Base-by-base conservation (phyloP, 2,797 vertebrate genomes). In the Rousettus madagascariensis region DNA sequence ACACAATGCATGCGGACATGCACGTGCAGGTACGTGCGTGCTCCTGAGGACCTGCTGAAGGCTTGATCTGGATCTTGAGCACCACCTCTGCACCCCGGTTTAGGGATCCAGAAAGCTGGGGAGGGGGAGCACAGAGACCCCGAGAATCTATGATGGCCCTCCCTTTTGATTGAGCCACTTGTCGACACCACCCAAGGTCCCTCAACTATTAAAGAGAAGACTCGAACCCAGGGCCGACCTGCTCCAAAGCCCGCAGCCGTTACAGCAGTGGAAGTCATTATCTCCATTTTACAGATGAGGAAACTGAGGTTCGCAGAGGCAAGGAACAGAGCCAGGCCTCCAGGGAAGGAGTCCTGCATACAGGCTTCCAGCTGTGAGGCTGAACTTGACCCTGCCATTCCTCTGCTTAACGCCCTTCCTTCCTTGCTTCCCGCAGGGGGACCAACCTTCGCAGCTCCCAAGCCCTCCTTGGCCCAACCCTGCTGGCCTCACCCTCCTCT, bases 1-100 rank as follows among this genome's bases (percentile, higher is more conserved):
- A 16, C n/a, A 13, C 24, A 8, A 0, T 0, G 5, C n/a, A 38
- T 1, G 22, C 38, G 7, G 3, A 46, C 43, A 46, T 5, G 24
- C 0, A 2, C 3, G 1, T n/a, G 19, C 30, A 26, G 22, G 24
- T 16, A 22, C 1, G 3, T 11, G 33, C 0, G 0, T 57, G n/a
- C 36, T 53, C 77, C 6, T 30, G 12, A 0, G 24, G 38, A 6
- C 28, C 59, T 41, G 30, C 30, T 5, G 24, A 17, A 33, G 16
- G 63, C 12, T 19, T 41, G 38, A 5, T 71, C 53, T 28, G n/a
- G 53, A 16, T 24, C 74, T 16, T 41, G n/a, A 84, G 71, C 49
- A 41, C 6, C 3, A 13, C 6, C 41, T 61, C 68, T 51, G 28
- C 15, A 61, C 20, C 8, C 26, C 71, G 30, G 12, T 16, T 2